phyloP scores from a whole-genome alignment of 2,797 vertebrate species.

The Staurois parvus region DNA sequence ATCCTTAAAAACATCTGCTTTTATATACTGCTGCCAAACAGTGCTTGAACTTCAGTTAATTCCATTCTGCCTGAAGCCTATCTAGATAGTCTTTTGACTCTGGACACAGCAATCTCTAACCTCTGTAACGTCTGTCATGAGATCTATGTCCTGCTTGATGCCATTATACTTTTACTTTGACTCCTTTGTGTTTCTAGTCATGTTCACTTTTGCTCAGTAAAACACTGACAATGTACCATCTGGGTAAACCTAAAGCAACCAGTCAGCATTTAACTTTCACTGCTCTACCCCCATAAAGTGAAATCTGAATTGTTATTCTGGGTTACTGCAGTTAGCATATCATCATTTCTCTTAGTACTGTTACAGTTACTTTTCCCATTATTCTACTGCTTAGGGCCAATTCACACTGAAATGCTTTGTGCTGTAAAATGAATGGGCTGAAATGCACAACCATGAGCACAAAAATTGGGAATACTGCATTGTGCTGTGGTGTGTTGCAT shows the following conservation, averaged over 20 bases:
- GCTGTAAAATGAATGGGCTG: too few species aligned
- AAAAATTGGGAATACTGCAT: too few species aligned
- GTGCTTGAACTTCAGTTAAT: slow-evolving; percentile 21
- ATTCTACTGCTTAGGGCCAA: too few species aligned
- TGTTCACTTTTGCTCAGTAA: not conserved
- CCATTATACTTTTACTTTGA: not conserved
- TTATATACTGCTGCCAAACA: slow-evolving; percentile 9
- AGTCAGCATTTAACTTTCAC: not conserved
- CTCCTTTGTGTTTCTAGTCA: not conserved
- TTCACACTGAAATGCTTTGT: too few species aligned
- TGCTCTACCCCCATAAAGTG: not conserved
- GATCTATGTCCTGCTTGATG: not conserved
- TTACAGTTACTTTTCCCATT: too few species aligned
- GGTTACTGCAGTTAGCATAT: not conserved
- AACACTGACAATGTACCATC: not conserved
- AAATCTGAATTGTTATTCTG: too few species aligned
- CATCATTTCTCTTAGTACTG: too few species aligned
- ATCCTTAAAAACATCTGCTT: slow-evolving; percentile 20
- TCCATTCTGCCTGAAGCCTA: slow-evolving; percentile 22
- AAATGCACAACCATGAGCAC: too few species aligned
- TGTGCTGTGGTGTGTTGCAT: too few species aligned
- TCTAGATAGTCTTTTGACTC: slow-evolving; percentile 26
- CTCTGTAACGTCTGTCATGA: not conserved
- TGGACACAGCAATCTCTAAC: not conserved
- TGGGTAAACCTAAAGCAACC: not conserved